Percentiles rank a stretch among this genome's conserved stretches.
Evolutionary conservation across 2,888 invertebrate genomes (phyloP).

Genomic region (Brachypterus glaber): DNA sequence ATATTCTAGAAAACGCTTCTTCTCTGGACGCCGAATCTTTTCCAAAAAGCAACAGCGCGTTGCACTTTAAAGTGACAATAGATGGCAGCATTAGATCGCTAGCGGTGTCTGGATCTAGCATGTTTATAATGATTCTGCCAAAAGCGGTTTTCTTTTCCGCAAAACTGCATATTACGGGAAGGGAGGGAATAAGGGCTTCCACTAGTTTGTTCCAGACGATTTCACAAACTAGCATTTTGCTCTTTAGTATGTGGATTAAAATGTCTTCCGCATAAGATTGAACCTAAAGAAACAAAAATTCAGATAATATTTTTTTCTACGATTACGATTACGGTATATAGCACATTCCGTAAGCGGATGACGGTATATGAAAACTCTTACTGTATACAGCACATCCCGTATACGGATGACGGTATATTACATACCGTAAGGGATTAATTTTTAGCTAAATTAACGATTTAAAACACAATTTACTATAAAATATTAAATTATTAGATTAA

Average conservation of each 20-base stretch:
- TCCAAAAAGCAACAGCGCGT: conserved; percentile 43
- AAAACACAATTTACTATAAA: no score
- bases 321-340: no score
- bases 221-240: conserved; percentile 52
- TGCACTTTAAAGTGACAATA: conserved; percentile 46
- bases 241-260: conserved; percentile 53
- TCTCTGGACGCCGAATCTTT: conserved; percentile 38
- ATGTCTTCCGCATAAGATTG: conserved; percentile 50
- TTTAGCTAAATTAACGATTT: no score
- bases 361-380: no score
- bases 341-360: no score
- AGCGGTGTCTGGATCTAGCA: conserved; percentile 55
- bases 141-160: conserved; percentile 43
- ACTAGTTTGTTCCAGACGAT: conserved; percentile 52
- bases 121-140: conserved; percentile 53
- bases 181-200: conserved; percentile 48
- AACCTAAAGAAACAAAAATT: conserved; percentile 40
- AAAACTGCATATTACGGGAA: conserved; percentile 53
- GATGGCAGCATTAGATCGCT: conserved; percentile 48
- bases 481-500: no score
- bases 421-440: no score
- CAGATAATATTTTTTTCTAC: not conserved
- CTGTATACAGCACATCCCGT: no score
- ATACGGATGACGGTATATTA: no score
- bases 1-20: conserved; percentile 44